phyloP scores from a whole-genome alignment of 30 jellyfish, hydroid and myxozoan genomes.

The Aurelia aurita complex sp. Pacific region DNA sequence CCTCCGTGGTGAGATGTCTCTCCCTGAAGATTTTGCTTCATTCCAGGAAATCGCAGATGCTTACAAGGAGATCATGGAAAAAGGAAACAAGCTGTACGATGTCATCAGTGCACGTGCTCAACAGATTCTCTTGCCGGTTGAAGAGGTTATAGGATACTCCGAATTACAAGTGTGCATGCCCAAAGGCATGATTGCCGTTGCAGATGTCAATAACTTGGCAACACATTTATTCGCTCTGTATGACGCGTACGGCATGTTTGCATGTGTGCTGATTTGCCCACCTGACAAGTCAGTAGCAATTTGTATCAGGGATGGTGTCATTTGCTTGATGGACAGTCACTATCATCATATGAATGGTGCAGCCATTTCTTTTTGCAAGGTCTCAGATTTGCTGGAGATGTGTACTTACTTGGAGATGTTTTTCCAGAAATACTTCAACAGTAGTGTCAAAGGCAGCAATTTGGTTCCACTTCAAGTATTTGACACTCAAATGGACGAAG shows the following conservation, averaged over 20 bases:
- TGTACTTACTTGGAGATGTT: too few relatives aligned
- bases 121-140: slow-evolving; percentile 3
- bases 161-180: not conserved
- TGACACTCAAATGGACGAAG: too few relatives aligned
- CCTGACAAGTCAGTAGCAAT: not conserved
- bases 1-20: slow-evolving; percentile 7
- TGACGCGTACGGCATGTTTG: not conserved
- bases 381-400: too few relatives aligned
- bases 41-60: not conserved
- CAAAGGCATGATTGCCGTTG: not conserved
- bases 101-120: slow-evolving; percentile 7
- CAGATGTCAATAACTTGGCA: not conserved
- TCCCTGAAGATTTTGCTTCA: not conserved
- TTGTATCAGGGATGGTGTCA: too few relatives aligned
- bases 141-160: not conserved
- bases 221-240: not conserved
- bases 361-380: too few relatives aligned
- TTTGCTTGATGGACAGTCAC: too few relatives aligned
- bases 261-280: not conserved
- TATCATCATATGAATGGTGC: too few relatives aligned
- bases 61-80: slow-evolving; percentile 3
- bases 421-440: too few relatives aligned
- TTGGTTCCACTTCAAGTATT: too few relatives aligned
- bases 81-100: slow-evolving; percentile 12
- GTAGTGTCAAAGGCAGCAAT: too few relatives aligned